Percentiles rank a stretch among this genome's conserved stretches.
Conservation (phyloP, 1,140 invertebrate genomes). For the Trigoniulus corallinus region DNA sequence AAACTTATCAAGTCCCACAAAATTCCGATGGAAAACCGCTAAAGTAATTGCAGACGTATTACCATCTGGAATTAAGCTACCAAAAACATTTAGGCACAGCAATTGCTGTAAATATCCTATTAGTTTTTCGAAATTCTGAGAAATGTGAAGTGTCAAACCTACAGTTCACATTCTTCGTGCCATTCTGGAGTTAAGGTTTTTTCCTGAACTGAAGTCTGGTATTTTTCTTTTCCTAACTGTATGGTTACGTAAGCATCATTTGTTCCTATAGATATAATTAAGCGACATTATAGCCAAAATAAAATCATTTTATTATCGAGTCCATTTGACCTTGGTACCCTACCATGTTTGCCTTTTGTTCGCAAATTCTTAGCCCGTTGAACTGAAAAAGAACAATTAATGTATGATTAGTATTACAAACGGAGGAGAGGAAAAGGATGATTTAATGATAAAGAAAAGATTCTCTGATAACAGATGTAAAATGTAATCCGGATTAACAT, state of each 20-base stretch:
- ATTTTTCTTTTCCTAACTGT: constrained; percentile 83
- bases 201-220: constrained; percentile 86
- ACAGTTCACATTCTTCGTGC: constrained; percentile 91
- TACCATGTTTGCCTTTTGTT: constrained; percentile 70
- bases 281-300: constrained; percentile 1
- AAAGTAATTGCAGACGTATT: constrained; percentile 71
- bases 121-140: background rate
- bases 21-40: constrained; percentile 70
- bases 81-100: constrained; percentile 13
- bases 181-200: constrained; percentile 66
- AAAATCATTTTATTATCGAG: background rate
- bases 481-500: too few relatives aligned
- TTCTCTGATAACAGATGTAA: too few relatives aligned
- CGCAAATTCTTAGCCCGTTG: constrained; percentile 51
- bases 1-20: constrained; percentile 83
- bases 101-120: background rate
- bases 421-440: too few relatives aligned
- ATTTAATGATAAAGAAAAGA: too few relatives aligned
- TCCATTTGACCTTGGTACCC: constrained; percentile 18
- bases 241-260: constrained; percentile 94
- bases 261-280: constrained; percentile 35
- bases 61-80: constrained; percentile 61
- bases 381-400: constrained; percentile 35
- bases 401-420: too few relatives aligned
- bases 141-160: constrained; percentile 26